Conservation (phyloP, 1,140 invertebrate species). For the Mactra quadrangularis region DNA sequence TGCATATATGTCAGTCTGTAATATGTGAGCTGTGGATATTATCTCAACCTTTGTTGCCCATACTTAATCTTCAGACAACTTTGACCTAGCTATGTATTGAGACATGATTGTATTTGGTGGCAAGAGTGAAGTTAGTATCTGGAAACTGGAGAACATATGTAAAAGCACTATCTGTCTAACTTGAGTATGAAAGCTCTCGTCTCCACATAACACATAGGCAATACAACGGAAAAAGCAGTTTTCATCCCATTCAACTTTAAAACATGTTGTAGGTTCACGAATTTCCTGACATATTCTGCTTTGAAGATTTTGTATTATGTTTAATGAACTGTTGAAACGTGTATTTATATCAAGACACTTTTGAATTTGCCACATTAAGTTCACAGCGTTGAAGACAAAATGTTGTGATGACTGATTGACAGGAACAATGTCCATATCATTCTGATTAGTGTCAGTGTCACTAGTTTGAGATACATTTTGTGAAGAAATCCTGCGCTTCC, state of each 20-base stretch:
- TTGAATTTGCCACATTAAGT: not conserved
- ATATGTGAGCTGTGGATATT: slow-evolving; percentile 26
- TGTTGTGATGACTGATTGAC: too few relatives aligned
- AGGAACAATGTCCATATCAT: too few relatives aligned
- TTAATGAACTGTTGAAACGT: not conserved
- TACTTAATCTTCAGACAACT: slow-evolving; percentile 7
- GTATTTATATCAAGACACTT: not conserved
- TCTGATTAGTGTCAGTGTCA: too few relatives aligned
- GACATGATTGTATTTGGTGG: slow-evolving; percentile 27
- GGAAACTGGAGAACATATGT: slow-evolving; percentile 10
- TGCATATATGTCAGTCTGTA: slow-evolving; percentile 43
- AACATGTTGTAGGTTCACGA: not conserved
- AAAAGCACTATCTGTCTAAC: slow-evolving; percentile 10
- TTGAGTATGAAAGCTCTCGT: not conserved
- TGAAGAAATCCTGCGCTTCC: too few relatives aligned
- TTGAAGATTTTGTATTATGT: not conserved
- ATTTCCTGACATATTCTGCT: not conserved
- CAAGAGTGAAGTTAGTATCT: slow-evolving; percentile 21
- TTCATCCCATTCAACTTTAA: not conserved
- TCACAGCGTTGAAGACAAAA: not conserved
- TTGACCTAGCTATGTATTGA: slow-evolving; percentile 19
- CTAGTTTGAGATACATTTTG: too few relatives aligned
- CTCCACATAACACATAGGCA: not conserved
- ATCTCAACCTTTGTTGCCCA: slow-evolving; percentile 50
- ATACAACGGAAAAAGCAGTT: slow-evolving; percentile 19